Evolutionary conservation across 2,888 invertebrate species (phyloP).

Genomic region (Cyclophora punctaria): DNA sequence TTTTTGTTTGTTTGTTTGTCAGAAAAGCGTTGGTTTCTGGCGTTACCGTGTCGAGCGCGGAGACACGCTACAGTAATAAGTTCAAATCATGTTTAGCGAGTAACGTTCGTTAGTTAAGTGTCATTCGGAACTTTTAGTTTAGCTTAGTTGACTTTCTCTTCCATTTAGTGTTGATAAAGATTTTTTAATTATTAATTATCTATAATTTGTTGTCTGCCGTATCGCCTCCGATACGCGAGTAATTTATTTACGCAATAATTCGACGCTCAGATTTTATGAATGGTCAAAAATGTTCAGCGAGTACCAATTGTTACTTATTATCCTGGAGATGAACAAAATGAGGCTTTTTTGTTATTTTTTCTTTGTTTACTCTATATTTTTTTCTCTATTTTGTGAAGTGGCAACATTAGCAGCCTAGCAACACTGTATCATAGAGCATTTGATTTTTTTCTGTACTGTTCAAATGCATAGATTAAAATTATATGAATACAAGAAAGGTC

Average conservation of each 20-base stretch:
- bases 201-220: conserved; percentile 55
- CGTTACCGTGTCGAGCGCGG: conserved; percentile 5
- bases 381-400: conserved; percentile 19
- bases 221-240: conserved; percentile 21
- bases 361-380: conserved; percentile 24
- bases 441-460: conserved; percentile 45
- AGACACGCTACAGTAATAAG: not conserved
- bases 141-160: conserved; percentile 68
- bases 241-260: conserved; percentile 49
- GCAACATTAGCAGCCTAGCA: conserved; percentile 37
- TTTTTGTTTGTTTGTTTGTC: too few species aligned
- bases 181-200: conserved; percentile 55
- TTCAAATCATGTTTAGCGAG: conserved; percentile 4
- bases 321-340: conserved; percentile 58
- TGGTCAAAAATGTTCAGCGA: conserved; percentile 36
- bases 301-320: conserved; percentile 27
- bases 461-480: conserved; percentile 65
- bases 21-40: not conserved
- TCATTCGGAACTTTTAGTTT: conserved; percentile 42
- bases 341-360: conserved; percentile 53
- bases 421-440: conserved; percentile 52
- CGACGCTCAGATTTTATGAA: conserved; percentile 42
- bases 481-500: conserved; percentile 69
- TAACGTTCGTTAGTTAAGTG: conserved; percentile 25
- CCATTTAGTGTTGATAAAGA: conserved; percentile 66